Evolutionary conservation across 2,113 vertebrate genomes (phyloP).

Genomic region (Actinemys pallida): DNA sequence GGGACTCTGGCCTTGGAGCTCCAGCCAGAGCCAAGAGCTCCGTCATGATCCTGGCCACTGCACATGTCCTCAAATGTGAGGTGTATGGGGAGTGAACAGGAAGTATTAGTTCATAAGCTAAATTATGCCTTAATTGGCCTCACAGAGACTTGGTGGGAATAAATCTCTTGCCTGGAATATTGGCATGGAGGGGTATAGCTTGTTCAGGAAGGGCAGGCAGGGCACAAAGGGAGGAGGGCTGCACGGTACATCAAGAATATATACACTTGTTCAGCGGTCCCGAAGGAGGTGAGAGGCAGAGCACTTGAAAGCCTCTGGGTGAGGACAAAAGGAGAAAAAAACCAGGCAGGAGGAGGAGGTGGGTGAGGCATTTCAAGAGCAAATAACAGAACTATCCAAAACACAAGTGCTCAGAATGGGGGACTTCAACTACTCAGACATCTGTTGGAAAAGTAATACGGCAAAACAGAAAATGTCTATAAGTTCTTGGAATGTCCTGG

Average conservation of each 20-base stretch:
- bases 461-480: background rate
- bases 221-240: background rate
- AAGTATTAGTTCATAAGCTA: background rate
- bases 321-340: too few relatives aligned
- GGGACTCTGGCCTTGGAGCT: too few relatives aligned
- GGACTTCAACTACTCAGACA: background rate
- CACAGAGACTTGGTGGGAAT: background rate
- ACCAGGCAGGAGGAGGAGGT: background rate
- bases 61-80: too few relatives aligned
- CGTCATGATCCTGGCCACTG: too few relatives aligned
- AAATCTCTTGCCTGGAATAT: background rate
- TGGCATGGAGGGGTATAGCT: background rate
- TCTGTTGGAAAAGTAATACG: background rate
- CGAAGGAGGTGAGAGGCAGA: background rate
- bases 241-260: background rate
- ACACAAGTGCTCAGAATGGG: background rate
- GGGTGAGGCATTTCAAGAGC: background rate
- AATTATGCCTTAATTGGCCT: background rate
- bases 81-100: background rate
- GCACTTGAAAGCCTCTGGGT: too few relatives aligned
- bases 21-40: too few relatives aligned
- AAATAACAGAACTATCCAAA: background rate
- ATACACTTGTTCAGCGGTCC: background rate
- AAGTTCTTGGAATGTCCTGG: too few relatives aligned
- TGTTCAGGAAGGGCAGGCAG: background rate